Conservation (phyloP, 1,140 invertebrate genomes). For the Campodea augens region DNA sequence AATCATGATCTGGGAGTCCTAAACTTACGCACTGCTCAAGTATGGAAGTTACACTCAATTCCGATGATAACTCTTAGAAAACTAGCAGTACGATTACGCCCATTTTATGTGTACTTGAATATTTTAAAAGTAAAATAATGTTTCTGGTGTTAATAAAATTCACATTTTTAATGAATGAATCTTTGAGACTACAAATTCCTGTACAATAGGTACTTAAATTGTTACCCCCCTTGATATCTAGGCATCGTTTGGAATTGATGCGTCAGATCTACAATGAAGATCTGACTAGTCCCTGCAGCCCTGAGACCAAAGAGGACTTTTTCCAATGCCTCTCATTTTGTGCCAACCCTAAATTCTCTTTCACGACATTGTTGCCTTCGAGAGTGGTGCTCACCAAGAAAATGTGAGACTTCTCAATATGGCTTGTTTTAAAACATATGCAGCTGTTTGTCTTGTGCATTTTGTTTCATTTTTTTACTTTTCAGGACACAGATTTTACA, state of each 20-base stretch:
- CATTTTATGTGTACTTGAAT: too few relatives aligned
- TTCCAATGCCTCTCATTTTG: constrained; percentile 58
- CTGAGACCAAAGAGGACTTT: constrained; percentile 44
- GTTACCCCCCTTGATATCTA: constrained; percentile 30
- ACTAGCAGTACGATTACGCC: too few relatives aligned
- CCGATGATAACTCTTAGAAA: too few relatives aligned
- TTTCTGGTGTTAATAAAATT: too few relatives aligned
- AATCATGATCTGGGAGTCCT: too few relatives aligned
- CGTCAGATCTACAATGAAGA: constrained; percentile 88
- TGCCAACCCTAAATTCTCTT: constrained; percentile 59
- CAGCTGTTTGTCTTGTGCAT: neutral
- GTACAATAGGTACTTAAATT: too few relatives aligned
- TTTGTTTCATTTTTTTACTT: constrained; percentile 4
- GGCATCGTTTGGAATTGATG: constrained; percentile 93
- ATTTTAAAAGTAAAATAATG: too few relatives aligned
- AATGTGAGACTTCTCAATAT: constrained; percentile 9
- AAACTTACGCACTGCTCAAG: too few relatives aligned
- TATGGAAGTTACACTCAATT: too few relatives aligned
- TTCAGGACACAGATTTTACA: neutral
- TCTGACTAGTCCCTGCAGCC: constrained; percentile 42
- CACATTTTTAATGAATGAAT: too few relatives aligned
- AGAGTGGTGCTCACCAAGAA: constrained; percentile 48
- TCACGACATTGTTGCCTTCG: constrained; percentile 66
- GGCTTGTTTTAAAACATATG: neutral
- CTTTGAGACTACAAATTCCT: constrained; percentile 4